Evolutionary conservation across 2,797 vertebrate species (phyloP).

Genomic region (Melanotaenia trifasciata): DNA sequence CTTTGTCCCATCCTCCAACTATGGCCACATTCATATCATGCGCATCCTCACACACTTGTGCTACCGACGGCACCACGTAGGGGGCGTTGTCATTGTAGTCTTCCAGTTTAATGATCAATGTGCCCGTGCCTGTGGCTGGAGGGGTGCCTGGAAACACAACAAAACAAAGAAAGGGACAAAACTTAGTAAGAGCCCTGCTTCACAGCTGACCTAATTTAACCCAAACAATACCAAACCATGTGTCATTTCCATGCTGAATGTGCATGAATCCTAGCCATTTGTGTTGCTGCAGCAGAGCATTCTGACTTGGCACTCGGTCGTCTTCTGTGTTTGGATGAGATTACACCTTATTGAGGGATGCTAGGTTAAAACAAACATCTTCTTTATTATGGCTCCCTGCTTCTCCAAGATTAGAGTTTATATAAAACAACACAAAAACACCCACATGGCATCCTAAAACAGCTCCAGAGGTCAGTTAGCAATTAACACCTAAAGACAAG

Average conservation of each 20-base stretch:
- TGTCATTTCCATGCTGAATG: conserved; percentile 21
- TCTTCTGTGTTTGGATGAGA: conserved; percentile 57
- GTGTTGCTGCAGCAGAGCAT: conserved; percentile 33
- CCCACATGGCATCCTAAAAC: conserved; percentile 40
- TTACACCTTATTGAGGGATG: conserved; percentile 66
- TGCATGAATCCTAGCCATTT: conserved; percentile 57
- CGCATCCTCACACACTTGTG: conserved; percentile 91
- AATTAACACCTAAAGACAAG: conserved; percentile 77
- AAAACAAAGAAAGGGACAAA: background rate
- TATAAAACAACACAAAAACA: conserved; percentile 50
- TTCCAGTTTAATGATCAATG: conserved; percentile 90
- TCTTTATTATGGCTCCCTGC: conserved; percentile 59
- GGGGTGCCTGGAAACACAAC: conserved; percentile 85
- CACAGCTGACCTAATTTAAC: conserved; percentile 47
- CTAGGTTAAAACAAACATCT: conserved; percentile 53
- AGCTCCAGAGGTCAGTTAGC: conserved; percentile 65
- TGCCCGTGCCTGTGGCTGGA: conserved; percentile 93
- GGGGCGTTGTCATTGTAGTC: conserved; percentile 96
- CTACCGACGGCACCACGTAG: conserved; percentile 88
- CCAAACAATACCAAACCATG: conserved; percentile 39
- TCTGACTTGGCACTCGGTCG: conserved; percentile 30
- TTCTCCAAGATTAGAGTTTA: conserved; percentile 71
- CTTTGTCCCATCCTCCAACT: conserved; percentile 90
- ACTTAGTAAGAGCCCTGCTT: conserved; percentile 16
- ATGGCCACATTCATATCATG: conserved; percentile 91